Evolutionary conservation across 2,797 vertebrate genomes (phyloP), one percentile per base, ranked within the genome.

Genomic region (Hippopotamyrus pictus): DNA sequence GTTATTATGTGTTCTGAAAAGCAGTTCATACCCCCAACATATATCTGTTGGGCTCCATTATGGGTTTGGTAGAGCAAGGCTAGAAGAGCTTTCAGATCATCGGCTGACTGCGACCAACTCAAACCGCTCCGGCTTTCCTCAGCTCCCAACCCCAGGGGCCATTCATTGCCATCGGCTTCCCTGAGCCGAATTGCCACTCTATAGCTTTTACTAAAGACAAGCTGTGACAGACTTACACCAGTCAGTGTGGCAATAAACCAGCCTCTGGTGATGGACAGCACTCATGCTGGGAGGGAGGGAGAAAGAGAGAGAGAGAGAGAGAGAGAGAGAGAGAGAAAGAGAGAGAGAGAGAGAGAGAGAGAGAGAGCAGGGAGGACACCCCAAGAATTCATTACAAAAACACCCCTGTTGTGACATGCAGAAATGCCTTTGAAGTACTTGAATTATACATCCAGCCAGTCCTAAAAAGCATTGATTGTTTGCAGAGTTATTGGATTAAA

Each of bases 401-500:
- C 91, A 89, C 93, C 91, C 92, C 92, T 93, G 87, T 87, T 90
- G 91, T 93, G 91, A 90, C 94, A 94, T 93, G 93, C 90, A 92
- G 91, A 94, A 92, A 92, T 94, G 95, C 95, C 94, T 92, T 94
- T 92, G 92, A 92, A 94, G 93, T 93, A 93, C 94, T 92, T 90
- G 89, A 90, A 94, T 94, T 93, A 93, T 94, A 94, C 92, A 93
- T 89, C 92, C 91, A 91, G 93, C 92, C 92, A 93, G 44, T 91
- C 92, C 91, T 88, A 92, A 93, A 93, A 94, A 95, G n/a, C 50
- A 83, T 94, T 93, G 94, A 96, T 96, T 94, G 94, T 93, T 96
- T 94, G 94, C 95, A 96, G 94, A 95, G 93, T 93, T 93, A 93
- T 91, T 93, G 93, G 94, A 96, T 96, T 95, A 95, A 95, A 95